phyloP scores from a whole-genome alignment of 2,888 invertebrate genomes.

The Thelaira solivaga region DNA sequence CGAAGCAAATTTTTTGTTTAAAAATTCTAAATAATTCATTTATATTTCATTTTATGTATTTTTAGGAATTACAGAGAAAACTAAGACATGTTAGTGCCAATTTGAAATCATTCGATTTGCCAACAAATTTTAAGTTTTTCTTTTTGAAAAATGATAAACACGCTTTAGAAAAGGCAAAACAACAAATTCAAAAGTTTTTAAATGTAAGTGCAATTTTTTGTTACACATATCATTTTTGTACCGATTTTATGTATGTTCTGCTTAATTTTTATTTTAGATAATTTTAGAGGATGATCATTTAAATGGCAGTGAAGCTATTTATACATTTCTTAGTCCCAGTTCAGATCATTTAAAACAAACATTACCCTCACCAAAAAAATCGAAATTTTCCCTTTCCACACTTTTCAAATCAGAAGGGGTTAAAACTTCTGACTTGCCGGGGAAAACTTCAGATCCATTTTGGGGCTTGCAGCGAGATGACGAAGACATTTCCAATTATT shows the following conservation, averaged over 20 bases:
- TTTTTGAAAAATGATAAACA: slow-evolving; percentile 90
- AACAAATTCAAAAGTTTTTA: slow-evolving; percentile 90
- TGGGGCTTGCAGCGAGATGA: slow-evolving; percentile 84
- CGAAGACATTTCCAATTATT: slow-evolving; percentile 87
- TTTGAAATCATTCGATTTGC: slow-evolving; percentile 88
- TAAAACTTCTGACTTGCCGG: slow-evolving; percentile 79
- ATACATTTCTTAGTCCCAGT: slow-evolving; percentile 93
- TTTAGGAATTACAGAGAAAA: slow-evolving; percentile 89
- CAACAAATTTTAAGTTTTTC: slow-evolving; percentile 88
- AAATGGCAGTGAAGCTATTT: slow-evolving; percentile 92
- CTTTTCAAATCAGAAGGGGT: slow-evolving; percentile 87
- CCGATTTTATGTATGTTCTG: not conserved
- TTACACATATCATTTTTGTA: not conserved
- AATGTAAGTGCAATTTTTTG: slow-evolving; percentile 80
- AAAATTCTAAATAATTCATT: not conserved
- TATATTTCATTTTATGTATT: not conserved
- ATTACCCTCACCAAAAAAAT: slow-evolving; percentile 88
- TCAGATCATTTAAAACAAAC: slow-evolving; percentile 91
- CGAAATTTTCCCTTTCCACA: slow-evolving; percentile 90
- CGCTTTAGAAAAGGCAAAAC: slow-evolving; percentile 88
- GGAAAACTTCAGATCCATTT: slow-evolving; percentile 79
- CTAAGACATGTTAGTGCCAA: slow-evolving; percentile 88
- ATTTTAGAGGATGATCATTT: slow-evolving; percentile 91
- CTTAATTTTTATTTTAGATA: slow-evolving; percentile 79
- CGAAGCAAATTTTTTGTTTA: not conserved